A percentile compares a stretch with the other conserved stretches of the same genome.
Evolutionary conservation across 2,113 vertebrate genomes (phyloP).

Genomic region (Gasterosteus nipponicus): DNA sequence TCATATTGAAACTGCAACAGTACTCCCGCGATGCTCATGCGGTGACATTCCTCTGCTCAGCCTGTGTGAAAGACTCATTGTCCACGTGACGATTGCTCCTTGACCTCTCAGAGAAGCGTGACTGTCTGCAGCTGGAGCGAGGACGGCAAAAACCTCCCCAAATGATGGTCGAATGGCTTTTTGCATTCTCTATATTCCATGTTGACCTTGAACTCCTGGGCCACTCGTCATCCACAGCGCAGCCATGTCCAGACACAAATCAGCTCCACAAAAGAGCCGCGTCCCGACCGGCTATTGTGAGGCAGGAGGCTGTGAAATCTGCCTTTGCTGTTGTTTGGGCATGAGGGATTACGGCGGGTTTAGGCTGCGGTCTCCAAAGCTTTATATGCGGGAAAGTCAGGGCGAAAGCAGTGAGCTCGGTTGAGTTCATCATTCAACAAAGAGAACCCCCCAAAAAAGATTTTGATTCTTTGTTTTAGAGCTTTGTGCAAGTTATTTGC

Average conservation of each 20-base stretch:
- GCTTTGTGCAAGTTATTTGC: neutral
- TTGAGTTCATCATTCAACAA: conserved; percentile 31
- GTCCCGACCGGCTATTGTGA: conserved; percentile 67
- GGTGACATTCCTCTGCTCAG: conserved; percentile 39
- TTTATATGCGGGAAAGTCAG: conserved; percentile 58
- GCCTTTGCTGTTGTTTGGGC: conserved; percentile 71
- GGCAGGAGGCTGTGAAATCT: conserved; percentile 73
- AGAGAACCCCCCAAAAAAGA: conserved; percentile 10
- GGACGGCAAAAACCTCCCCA: conserved; percentile 51
- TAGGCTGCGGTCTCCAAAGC: conserved; percentile 38
- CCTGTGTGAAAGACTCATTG: conserved; percentile 53
- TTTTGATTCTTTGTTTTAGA: conserved; percentile 3
- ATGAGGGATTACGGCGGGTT: conserved; percentile 69
- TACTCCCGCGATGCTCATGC: conserved; percentile 8
- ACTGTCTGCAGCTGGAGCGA: conserved; percentile 79
- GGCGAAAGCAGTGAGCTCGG: conserved; percentile 15
- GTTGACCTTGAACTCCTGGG: conserved; percentile 51
- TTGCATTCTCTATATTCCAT: conserved; percentile 40
- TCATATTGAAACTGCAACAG: neutral
- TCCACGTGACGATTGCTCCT: conserved; percentile 52
- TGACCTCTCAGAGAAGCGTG: conserved; percentile 63
- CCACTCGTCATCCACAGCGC: conserved; percentile 27
- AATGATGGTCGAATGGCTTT: conserved; percentile 40
- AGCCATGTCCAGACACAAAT: conserved; percentile 51
- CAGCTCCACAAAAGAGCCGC: conserved; percentile 53